Evolutionary conservation across 2,797 vertebrate species (phyloP), one percentile per base, ranked within the genome.

Genomic region (Scolopax rusticola): DNA sequence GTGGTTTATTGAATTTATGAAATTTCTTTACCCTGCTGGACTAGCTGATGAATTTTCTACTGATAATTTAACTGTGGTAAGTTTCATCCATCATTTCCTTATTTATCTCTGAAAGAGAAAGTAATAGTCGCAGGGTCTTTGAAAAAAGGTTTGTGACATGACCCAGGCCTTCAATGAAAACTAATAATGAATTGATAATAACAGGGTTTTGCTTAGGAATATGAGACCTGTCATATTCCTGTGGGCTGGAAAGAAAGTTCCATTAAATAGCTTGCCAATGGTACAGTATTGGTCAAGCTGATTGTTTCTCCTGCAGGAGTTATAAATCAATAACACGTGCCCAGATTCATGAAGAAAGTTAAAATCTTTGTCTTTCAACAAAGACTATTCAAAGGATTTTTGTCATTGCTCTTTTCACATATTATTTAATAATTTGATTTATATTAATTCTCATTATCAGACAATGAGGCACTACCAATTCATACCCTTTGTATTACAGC

Each of bases 41-140:
- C 40, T 54, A 59, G 51, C 36, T 87, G 56, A 92, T 87, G 47
- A 87, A 64, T 91, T 91, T 90, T 60, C 48, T 53, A 43, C 87
- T 74, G 75, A 81, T 82, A 93, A 83, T 81, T 84, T 90, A 51
- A 68, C 67, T 63, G 65, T 36, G 48, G 38, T 41, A 81, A 94
- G 57, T 70, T 93, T 85, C 93, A 93, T 82, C 86, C 74, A 91
- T 92, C 83, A 94, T 92, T 95, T 91, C 36, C 57, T 92, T 95
- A 77, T 79, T 93, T 93, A 87, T 93, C 92, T 94, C 87, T 82
- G 50, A 19, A 92, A 90, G 47, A 2, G 2, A 95, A 96, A 95
- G 54, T 27, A 78, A 79, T 87, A 88, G 64, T 54, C 63, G 74
- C 38, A 69, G 16, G 25, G 28, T 67, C 61, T 94, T 87, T 84